These are phyloP conservation scores for Pemphigus obesinymphae DNA, from an alignment of 1,140 invertebrate genomes.

Conservation along the genomic window DNA sequence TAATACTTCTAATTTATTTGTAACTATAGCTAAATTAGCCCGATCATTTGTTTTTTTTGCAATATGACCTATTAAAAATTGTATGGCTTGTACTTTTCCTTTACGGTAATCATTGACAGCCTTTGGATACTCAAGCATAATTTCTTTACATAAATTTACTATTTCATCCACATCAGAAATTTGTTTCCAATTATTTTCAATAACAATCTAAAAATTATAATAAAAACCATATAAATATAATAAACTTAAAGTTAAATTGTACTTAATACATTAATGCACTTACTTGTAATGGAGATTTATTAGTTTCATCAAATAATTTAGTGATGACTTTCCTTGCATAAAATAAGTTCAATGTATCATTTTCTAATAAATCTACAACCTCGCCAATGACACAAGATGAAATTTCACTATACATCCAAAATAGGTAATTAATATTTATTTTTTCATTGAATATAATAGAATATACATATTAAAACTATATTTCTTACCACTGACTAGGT, in stretches of 20 bases:
- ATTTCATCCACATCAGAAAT: conserved; percentile 61
- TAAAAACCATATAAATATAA: background rate
- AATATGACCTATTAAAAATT: conserved; percentile 59
- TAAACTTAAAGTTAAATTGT: background rate
- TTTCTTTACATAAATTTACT: conserved; percentile 57
- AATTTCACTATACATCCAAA: conserved; percentile 50
- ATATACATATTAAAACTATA: conserved; percentile 2
- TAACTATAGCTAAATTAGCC: conserved; percentile 61
- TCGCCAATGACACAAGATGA: conserved; percentile 56
- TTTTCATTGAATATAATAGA: conserved; percentile 17
- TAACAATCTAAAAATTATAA: conserved; percentile 55
- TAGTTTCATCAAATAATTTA: conserved; percentile 52
- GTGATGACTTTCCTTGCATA: conserved; percentile 56
- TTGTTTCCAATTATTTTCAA: conserved; percentile 60
- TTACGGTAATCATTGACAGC: conserved; percentile 60
- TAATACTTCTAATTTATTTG: conserved; percentile 59
- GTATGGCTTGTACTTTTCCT: conserved; percentile 67
- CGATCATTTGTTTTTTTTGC: conserved; percentile 57
- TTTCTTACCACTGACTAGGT: conserved; percentile 56
- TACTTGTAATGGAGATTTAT: conserved; percentile 53
- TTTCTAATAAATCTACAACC: conserved; percentile 58
- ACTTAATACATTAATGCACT: conserved; percentile 37
- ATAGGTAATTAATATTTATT: conserved; percentile 40
- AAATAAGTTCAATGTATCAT: conserved; percentile 59
- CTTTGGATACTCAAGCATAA: conserved; percentile 64